These are phyloP conservation scores for Smutsia temminckii DNA, from an alignment of 2,797 vertebrate genomes.

Conservation along the genomic window DNA sequence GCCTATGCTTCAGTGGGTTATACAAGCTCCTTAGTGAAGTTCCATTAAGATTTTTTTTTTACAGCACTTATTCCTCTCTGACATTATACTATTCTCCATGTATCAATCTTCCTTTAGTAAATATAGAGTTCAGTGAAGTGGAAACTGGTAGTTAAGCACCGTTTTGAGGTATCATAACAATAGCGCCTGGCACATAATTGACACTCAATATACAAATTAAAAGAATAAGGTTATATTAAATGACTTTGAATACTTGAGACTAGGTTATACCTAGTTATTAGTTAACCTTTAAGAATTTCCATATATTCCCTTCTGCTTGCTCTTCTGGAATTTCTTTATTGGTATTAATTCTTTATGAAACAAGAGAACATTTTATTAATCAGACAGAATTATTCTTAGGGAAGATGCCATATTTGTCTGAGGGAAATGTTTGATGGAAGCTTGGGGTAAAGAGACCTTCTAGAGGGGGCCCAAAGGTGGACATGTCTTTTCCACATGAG, in stretches of 20 bases:
- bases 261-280: not conserved
- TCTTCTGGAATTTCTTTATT: not conserved
- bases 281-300: not conserved
- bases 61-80: not conserved
- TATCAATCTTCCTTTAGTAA: constrained; percentile 23
- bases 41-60: not conserved
- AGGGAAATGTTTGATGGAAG: not conserved
- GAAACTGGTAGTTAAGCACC: not conserved
- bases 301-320: not conserved
- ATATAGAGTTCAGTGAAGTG: not conserved
- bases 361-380: not conserved
- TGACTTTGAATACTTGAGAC: not conserved
- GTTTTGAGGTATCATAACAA: not conserved
- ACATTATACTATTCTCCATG: not conserved
- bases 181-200: not conserved
- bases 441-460: not conserved
- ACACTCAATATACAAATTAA: not conserved
- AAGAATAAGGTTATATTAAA: not conserved
- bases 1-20: not conserved
- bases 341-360: constrained; percentile 16
- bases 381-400: not conserved
- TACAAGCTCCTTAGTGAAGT: not conserved
- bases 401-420: not conserved
- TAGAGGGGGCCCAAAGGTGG: not conserved
- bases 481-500: not conserved